These are phyloP conservation scores for Acanthurus leucopareius DNA, from an alignment of 2,797 vertebrate genomes.

Conservation along the genomic window DNA sequence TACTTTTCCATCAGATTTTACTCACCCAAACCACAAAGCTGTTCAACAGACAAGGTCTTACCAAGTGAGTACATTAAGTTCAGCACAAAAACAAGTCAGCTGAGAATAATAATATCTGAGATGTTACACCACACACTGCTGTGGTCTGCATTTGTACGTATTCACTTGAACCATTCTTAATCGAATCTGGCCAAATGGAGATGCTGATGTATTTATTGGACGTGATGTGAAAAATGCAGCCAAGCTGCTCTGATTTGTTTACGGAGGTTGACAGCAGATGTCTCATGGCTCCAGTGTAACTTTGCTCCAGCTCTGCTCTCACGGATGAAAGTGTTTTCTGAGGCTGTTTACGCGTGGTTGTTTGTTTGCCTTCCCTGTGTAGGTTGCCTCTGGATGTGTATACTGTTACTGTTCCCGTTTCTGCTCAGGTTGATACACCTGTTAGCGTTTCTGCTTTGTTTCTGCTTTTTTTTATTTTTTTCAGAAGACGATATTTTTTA, in stretches of 20 bases:
- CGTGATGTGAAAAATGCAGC: conserved; percentile 19
- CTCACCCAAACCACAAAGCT: not conserved
- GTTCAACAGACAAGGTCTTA: no score
- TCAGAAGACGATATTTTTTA: not conserved
- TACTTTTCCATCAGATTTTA: not conserved
- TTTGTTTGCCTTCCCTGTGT: conserved; percentile 38
- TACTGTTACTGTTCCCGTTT: not conserved
- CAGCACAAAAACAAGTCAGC: not conserved
- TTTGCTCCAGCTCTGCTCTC: conserved; percentile 16
- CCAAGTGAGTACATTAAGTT: not conserved
- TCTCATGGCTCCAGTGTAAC: conserved; percentile 17
- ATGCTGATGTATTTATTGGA: not conserved
- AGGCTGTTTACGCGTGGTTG: conserved; percentile 22
- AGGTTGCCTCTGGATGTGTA: conserved; percentile 29
- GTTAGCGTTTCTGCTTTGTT: conserved; percentile 2
- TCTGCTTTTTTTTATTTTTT: not conserved
- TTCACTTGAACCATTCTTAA: not conserved
- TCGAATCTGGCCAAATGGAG: not conserved
- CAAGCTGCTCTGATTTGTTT: conserved; percentile 17
- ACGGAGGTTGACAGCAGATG: conserved; percentile 31
- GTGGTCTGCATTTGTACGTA: not conserved
- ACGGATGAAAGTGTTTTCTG: conserved; percentile 35
- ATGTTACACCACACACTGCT: not conserved
- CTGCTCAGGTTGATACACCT: conserved; percentile 21
- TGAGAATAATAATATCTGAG: conserved; percentile 3